Base-by-base conservation (phyloP, 2,888 invertebrate species). In the Hirtodrosophila trivittata region DNA sequence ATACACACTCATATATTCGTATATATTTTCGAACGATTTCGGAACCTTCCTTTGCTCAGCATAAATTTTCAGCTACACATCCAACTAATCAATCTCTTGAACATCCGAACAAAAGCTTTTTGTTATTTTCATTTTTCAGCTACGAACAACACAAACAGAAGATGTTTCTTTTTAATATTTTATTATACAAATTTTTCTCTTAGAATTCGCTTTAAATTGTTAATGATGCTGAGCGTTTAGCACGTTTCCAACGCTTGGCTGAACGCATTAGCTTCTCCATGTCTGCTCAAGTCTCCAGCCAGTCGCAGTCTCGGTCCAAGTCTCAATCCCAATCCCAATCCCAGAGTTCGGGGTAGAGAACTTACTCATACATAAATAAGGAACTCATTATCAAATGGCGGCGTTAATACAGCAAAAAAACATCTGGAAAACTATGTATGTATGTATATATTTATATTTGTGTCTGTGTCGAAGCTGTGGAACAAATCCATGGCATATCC, bases 341-440 rank as follows among this genome's bases (percentile, higher is more conserved):
- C 8, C 47, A n/a, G n/a, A 66, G 16, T 57, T 63, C 21, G 6
- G 10, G 39, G 30, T 8, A 18, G 55, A 52, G 56, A 62, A 50
- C 49, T 49, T 26, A 59, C 62, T 72, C 57, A 72, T 77, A 75
- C 76, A 85, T 76, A 73, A 73, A 71, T 70, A 71, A 73, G 55
- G 63, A 74, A 76, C 52, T 74, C 84, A 81, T 80, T 81, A 83
- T 81, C 70, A 81, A 86, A 85, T 81, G 80, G 67, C 66, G 62
- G 70, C 55, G 72, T 72, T 68, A 71, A 81, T 67, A 77, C 33
- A 66, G 56, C 38, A 50, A 38, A 42, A 39, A 32, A 45, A 30
- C 13, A 56, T n/a, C n/a, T n/a, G n/a, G n/a, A 52, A 45, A 28
- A 42, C 62, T 43, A 38, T 67, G 30, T 43, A 25, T 16, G 16